Evolutionary conservation across 2,797 vertebrate genomes (phyloP).

Genomic region (Typhlichthys subterraneus): DNA sequence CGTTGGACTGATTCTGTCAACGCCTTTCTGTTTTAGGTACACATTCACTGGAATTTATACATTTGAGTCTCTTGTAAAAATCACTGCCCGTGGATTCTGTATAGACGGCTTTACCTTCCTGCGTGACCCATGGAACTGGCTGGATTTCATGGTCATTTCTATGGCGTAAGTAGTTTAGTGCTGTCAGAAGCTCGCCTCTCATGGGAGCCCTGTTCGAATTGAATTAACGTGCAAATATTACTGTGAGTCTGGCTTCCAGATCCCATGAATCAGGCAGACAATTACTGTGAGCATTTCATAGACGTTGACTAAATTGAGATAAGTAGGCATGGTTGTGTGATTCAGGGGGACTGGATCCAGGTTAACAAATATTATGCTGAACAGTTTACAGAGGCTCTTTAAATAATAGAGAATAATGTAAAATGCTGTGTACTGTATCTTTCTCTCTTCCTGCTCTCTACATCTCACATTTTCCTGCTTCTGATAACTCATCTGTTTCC

Average conservation of each 20-base stretch:
- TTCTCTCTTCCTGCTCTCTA: constrained; percentile 4
- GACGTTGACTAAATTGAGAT: too few relatives aligned
- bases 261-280: too few relatives aligned
- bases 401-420: constrained; percentile 16
- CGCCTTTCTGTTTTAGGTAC: constrained; percentile 82
- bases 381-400: constrained; percentile 15
- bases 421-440: constrained; percentile 12
- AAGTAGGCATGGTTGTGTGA: too few relatives aligned
- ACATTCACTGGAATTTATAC: constrained; percentile 99
- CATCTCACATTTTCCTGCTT: not conserved
- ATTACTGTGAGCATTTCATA: too few relatives aligned
- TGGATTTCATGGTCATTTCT: constrained; percentile 99
- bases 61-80: constrained; percentile 98
- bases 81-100: constrained; percentile 98
- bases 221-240: too few relatives aligned
- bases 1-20: constrained; percentile 51
- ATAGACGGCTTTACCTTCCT: constrained; percentile 99
- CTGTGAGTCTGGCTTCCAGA: too few relatives aligned
- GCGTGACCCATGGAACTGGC: constrained; percentile 98
- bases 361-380: not conserved
- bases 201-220: too few relatives aligned
- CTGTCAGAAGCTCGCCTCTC: constrained; percentile 1
- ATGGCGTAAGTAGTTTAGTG: constrained; percentile 92
- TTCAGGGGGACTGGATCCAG: too few relatives aligned
- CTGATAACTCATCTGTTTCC: constrained; percentile 51